Evolutionary conservation across 2,888 invertebrate species (phyloP).

Genomic region (Phyllotreta cruciferae): DNA sequence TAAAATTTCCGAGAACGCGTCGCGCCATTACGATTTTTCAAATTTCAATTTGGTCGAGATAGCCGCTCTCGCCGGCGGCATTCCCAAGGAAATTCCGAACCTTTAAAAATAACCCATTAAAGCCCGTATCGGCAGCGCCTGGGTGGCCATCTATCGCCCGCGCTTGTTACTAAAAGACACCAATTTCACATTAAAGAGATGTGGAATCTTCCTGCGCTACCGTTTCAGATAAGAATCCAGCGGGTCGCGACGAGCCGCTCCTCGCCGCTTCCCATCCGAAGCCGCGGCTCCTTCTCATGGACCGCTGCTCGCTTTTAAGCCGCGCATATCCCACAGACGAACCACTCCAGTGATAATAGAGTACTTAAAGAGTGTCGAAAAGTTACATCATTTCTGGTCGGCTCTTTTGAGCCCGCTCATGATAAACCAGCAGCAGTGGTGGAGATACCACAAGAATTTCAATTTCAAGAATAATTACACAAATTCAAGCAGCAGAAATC

Average conservation of each 20-base stretch:
- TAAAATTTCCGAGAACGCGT: slow-evolving; percentile 2
- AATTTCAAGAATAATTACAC: too few relatives aligned
- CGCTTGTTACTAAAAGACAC: slow-evolving; percentile 54
- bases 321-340: slow-evolving; percentile 37
- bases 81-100: slow-evolving; percentile 18
- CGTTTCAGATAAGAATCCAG: slow-evolving; percentile 57
- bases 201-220: slow-evolving; percentile 57
- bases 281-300: slow-evolving; percentile 41
- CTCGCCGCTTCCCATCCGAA: slow-evolving; percentile 17
- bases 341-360: slow-evolving; percentile 54
- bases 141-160: slow-evolving; percentile 59
- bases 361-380: slow-evolving; percentile 60
- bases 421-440: too few relatives aligned
- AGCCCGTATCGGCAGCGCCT: slow-evolving; percentile 33
- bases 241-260: slow-evolving; percentile 42
- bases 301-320: slow-evolving; percentile 53
- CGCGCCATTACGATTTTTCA: slow-evolving; percentile 23
- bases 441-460: too few relatives aligned
- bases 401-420: slow-evolving; percentile 44
- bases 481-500: too few relatives aligned
- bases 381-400: slow-evolving; percentile 57
- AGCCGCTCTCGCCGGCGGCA: slow-evolving; percentile 15
- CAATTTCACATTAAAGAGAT: slow-evolving; percentile 58
- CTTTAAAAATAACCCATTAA: slow-evolving; percentile 24
- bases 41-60: slow-evolving; percentile 25